These are phyloP conservation scores for Zoanthus sociatus DNA, from an alignment of 92 coral and sea anemone species.

Conservation along the genomic window DNA sequence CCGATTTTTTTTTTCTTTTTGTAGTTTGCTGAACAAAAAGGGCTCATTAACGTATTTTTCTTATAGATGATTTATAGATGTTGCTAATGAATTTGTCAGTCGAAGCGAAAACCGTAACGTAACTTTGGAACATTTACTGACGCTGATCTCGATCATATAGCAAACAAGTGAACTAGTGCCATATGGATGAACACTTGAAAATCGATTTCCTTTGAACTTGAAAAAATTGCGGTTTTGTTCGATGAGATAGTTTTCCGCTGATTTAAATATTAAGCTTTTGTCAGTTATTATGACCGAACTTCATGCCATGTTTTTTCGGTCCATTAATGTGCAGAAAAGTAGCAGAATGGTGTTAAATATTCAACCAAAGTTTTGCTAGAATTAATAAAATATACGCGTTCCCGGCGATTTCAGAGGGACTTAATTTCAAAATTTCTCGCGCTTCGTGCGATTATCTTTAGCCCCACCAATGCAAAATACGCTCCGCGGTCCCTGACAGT, in stretches of 20 bases:
- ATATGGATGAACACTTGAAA: slow-evolving; percentile 6
- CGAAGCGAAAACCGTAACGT: neutral
- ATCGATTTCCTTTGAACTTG: neutral
- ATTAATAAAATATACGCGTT: too few species aligned
- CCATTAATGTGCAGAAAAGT: too few species aligned
- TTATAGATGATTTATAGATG: neutral
- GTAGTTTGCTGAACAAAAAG: too few species aligned
- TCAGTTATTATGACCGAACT: slow-evolving; percentile 17
- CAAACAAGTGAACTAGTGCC: neutral
- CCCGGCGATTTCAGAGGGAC: neutral
- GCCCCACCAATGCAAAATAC: too few species aligned
- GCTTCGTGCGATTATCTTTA: too few species aligned
- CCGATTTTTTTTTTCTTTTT: too few species aligned
- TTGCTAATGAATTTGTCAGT: neutral
- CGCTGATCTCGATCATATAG: neutral
- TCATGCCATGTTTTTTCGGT: too few species aligned
- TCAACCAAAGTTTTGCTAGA: too few species aligned
- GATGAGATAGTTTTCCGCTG: neutral
- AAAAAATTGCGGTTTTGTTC: slow-evolving; percentile 10
- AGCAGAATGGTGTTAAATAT: too few species aligned
- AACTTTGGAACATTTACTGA: neutral
- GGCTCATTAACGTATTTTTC: too few species aligned
- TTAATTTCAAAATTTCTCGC: neutral
- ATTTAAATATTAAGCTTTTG: neutral
- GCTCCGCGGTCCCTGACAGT: too few species aligned